phyloP scores from a whole-genome alignment of 2,888 invertebrate species.

The Lacanobia oleracea region DNA sequence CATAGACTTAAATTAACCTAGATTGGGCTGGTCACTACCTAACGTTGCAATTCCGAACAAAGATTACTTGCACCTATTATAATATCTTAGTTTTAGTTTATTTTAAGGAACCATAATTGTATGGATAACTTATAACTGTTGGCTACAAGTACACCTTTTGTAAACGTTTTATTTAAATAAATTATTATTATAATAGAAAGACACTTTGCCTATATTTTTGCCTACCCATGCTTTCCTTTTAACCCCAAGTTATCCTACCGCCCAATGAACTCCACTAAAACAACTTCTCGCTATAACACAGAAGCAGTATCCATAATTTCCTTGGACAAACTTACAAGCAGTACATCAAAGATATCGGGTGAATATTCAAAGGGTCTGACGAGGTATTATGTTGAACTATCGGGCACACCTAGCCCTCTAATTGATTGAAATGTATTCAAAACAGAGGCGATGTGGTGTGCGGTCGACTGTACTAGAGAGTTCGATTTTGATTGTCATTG shows the following conservation, averaged over 20 bases:
- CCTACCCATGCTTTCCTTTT: neutral
- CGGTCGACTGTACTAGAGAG: conserved; percentile 69
- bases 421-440: conserved; percentile 88
- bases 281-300: conserved; percentile 15
- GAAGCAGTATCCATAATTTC: conserved; percentile 53
- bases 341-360: conserved; percentile 84
- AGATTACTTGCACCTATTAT: too few species aligned
- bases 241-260: neutral
- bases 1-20: too few species aligned
- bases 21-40: too few species aligned
- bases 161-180: too few species aligned
- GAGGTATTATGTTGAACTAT: conserved; percentile 80
- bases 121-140: too few species aligned
- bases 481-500: conserved; percentile 35
- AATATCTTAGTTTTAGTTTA: too few species aligned
- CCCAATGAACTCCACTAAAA: conserved; percentile 18
- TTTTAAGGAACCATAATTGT: too few species aligned
- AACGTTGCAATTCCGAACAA: too few species aligned
- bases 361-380: conserved; percentile 85
- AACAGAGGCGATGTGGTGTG: conserved; percentile 74
- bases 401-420: conserved; percentile 78
- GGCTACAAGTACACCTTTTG: too few species aligned
- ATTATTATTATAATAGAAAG: too few species aligned
- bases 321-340: conserved; percentile 55
- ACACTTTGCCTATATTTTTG: too few species aligned